Conservation (phyloP, 2,113 vertebrate species). For the Carassius auratus region DNA sequence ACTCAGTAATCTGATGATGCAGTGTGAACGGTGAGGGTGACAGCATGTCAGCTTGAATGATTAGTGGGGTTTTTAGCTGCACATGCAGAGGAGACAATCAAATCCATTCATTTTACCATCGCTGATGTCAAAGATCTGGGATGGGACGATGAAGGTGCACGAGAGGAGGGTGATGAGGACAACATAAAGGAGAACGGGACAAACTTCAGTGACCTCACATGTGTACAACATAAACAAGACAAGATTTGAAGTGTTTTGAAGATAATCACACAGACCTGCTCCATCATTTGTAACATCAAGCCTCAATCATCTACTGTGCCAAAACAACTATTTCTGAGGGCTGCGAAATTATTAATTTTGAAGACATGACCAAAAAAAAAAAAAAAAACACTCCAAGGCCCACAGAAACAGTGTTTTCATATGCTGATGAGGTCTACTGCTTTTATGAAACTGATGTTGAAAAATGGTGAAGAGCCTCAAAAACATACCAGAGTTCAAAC, state of each 20-base stretch:
- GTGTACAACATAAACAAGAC: not conserved
- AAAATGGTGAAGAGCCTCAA: not conserved
- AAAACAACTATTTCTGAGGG: too few species aligned
- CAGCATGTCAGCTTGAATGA: constrained; percentile 3
- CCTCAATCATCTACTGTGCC: too few species aligned
- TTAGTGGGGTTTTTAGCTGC: not conserved
- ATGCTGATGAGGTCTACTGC: too few species aligned
- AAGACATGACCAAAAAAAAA: too few species aligned
- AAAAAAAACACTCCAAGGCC: not conserved
- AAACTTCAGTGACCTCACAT: constrained; percentile 36
- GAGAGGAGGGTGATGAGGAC: constrained; percentile 2
- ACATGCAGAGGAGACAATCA: constrained; percentile 43
- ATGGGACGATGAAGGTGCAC: constrained; percentile 38
- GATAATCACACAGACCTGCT: not conserved
- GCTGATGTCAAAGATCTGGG: constrained; percentile 53
- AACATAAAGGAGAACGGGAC: not conserved
- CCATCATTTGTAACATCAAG: not conserved
- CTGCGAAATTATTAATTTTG: too few species aligned
- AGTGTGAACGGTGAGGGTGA: constrained; percentile 4
- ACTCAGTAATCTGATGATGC: constrained; percentile 1
- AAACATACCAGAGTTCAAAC: not conserved
- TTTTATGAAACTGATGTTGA: not conserved
- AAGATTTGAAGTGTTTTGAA: constrained; percentile 25
- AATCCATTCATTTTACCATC: constrained; percentile 47
- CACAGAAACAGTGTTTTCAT: not conserved